Percentiles rank a stretch among this genome's conserved stretches.
phyloP scores from a whole-genome alignment of 1,140 invertebrate genomes.

The Dufourea novaeangliae region DNA sequence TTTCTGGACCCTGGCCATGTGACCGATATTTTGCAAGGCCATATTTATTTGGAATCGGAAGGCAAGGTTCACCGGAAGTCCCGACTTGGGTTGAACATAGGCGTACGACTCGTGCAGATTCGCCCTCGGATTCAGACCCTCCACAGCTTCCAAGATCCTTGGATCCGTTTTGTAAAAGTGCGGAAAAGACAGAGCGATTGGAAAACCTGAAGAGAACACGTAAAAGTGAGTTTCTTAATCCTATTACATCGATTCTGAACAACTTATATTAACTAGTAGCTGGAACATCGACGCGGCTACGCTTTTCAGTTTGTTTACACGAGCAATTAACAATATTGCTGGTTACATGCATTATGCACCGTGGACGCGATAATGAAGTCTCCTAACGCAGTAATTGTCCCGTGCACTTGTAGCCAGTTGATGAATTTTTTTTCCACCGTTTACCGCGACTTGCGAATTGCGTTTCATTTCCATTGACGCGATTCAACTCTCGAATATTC shows the following conservation, averaged over 20 bases:
- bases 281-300: neutral
- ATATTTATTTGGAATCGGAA: slow-evolving; percentile 93
- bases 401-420: neutral
- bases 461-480: neutral
- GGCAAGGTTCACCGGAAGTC: slow-evolving; percentile 87
- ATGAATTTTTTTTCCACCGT: neutral
- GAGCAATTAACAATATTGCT: neutral
- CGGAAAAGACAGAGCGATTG: slow-evolving; percentile 92
- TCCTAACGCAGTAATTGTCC: neutral
- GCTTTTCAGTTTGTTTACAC: neutral
- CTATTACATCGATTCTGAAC: no score
- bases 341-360: neutral
- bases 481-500: no score
- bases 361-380: neutral
- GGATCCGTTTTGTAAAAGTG: slow-evolving; percentile 91
- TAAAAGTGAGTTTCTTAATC: neutral
- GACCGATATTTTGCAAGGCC: slow-evolving; percentile 86
- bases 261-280: no score
- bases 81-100: slow-evolving; percentile 89
- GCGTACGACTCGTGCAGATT: slow-evolving; percentile 87
- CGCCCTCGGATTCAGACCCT: slow-evolving; percentile 86
- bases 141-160: slow-evolving; percentile 85
- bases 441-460: neutral
- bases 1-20: slow-evolving; percentile 83
- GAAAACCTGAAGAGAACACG: slow-evolving; percentile 84